Conservation (phyloP, 2,797 vertebrate species). For the Tenualosa ilisha region DNA sequence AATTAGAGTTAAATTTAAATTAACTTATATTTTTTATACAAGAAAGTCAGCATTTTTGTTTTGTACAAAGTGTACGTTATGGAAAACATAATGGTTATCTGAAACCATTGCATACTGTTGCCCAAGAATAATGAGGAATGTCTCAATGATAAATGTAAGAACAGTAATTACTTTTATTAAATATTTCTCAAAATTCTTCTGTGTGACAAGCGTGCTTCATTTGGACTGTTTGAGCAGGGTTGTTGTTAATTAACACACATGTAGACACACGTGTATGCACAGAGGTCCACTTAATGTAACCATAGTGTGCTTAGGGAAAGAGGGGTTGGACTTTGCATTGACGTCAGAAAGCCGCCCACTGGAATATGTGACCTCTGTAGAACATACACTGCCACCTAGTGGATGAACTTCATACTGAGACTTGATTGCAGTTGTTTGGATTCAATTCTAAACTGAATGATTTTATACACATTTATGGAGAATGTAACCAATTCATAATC, state of each 20-base stretch:
- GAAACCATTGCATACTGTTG: slow-evolving; percentile 75
- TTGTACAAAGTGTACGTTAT: slow-evolving; percentile 81
- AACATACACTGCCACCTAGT: not conserved
- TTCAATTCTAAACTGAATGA: not conserved
- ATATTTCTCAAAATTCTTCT: slow-evolving; percentile 67
- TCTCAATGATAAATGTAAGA: slow-evolving; percentile 80
- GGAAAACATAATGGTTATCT: slow-evolving; percentile 69
- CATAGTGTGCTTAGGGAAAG: not conserved
- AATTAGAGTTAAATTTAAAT: slow-evolving; percentile 85
- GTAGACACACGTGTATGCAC: not conserved
- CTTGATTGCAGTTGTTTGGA: not conserved
- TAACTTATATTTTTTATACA: slow-evolving; percentile 84
- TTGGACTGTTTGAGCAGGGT: not conserved
- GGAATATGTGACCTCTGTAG: not conserved
- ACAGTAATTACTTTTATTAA: slow-evolving; percentile 83
- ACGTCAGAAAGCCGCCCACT: not conserved
- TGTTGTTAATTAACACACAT: not conserved
- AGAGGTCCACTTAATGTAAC: not conserved
- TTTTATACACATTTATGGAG: not conserved
- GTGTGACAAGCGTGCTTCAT: slow-evolving; percentile 14
- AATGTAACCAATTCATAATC: not conserved
- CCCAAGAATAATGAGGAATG: slow-evolving; percentile 77
- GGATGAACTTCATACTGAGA: not conserved
- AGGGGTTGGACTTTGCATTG: not conserved
- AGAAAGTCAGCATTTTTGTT: slow-evolving; percentile 76